These are phyloP conservation scores for Axinella damicornis DNA, from an alignment of 37 sponge, comb jelly and placozoan species.

Conservation along the genomic window DNA sequence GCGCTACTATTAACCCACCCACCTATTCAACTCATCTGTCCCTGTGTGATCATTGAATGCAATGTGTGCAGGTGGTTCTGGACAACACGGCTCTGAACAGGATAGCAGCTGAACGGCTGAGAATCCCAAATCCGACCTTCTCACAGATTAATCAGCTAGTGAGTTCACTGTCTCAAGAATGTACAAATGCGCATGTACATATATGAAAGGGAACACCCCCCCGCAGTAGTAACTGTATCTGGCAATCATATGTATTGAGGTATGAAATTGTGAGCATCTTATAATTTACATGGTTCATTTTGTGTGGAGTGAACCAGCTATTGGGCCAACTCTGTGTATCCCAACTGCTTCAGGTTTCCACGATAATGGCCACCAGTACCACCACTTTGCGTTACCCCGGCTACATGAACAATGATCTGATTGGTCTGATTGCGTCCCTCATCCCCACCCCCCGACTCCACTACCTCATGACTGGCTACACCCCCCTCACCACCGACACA, in stretches of 20 bases:
- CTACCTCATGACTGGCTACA: conserved; percentile 99
- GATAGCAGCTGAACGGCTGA: conserved; percentile 95
- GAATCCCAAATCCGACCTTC: conserved; percentile 92
- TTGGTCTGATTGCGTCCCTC: conserved; percentile 96
- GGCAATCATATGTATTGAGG: too few relatives aligned
- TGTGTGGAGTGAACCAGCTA: too few relatives aligned
- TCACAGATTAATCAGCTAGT: conserved; percentile 94
- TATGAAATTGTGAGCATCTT: too few relatives aligned
- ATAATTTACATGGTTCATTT: too few relatives aligned
- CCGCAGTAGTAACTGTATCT: too few relatives aligned
- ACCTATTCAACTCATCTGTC: too few relatives aligned
- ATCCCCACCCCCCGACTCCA: conserved; percentile 98
- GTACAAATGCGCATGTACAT: too few relatives aligned
- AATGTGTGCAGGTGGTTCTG: conserved; percentile 80
- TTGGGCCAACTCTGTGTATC: too few relatives aligned
- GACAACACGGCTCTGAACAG: conserved; percentile 98
- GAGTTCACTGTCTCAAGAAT: background rate
- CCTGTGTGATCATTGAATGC: too few relatives aligned
- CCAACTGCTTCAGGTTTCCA: too few relatives aligned
- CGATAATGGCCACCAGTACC: conserved; percentile 98
- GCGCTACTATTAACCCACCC: too few relatives aligned
- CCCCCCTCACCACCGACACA: conserved; percentile 94
- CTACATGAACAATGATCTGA: conserved; percentile 99
- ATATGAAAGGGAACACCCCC: too few relatives aligned
- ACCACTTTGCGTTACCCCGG: conserved; percentile 98